phyloP scores from a whole-genome alignment of 1,140 invertebrate genomes.

The Mya arenaria region DNA sequence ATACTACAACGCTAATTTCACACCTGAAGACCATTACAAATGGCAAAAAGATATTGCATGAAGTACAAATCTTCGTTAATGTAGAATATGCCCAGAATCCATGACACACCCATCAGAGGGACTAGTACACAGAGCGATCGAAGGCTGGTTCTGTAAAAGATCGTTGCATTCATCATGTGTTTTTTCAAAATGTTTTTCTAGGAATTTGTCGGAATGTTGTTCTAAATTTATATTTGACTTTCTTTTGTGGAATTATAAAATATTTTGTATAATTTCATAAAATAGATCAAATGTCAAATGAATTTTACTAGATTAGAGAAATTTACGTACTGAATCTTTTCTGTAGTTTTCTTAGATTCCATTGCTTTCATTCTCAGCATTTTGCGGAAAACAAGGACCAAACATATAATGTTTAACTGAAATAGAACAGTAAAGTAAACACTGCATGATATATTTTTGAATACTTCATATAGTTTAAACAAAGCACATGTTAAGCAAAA shows the following conservation, averaged over 20 bases:
- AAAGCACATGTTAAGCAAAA: background rate
- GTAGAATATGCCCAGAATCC: slow-evolving; percentile 31
- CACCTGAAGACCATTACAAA: slow-evolving; percentile 34
- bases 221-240: background rate
- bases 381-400: background rate
- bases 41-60: slow-evolving; percentile 34
- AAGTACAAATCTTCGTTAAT: background rate
- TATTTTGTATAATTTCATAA: background rate
- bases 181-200: background rate
- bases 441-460: background rate
- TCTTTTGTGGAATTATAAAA: background rate
- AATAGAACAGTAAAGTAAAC: background rate
- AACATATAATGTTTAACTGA: background rate
- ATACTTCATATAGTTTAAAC: background rate
- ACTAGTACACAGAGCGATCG: slow-evolving; percentile 23
- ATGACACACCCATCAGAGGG: slow-evolving; percentile 14
- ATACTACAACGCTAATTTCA: background rate
- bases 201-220: background rate
- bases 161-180: background rate
- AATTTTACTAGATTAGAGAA: background rate
- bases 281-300: background rate
- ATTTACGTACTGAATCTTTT: background rate
- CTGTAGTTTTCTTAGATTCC: background rate
- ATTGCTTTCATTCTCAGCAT: background rate
- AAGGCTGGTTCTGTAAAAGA: slow-evolving; percentile 2